Base-by-base conservation (phyloP, 2,888 invertebrate species). In the Aporophyla lueneburgensis region DNA sequence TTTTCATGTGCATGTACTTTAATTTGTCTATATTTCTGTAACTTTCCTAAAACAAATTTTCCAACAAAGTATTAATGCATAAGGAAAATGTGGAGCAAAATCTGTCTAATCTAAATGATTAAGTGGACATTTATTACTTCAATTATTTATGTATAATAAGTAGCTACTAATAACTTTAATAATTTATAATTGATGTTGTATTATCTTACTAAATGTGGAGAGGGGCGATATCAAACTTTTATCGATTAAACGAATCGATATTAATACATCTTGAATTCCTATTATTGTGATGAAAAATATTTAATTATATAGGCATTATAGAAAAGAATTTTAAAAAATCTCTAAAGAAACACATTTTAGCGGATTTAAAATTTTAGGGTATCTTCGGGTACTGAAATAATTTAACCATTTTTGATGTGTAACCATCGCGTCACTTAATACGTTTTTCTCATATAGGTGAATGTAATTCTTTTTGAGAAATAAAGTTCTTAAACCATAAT, bases 141-240 rank as follows among this genome's bases (percentile, higher is more conserved):
- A 49, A 71, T 71, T 74, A 74, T 74, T 71, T 61, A 83, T 71
- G 21, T 59, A 21, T 62, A 56, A 56, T 63, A 63, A 67, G 62
- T 9, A n/a, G n/a, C n/a, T n/a, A 66, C 74, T 78, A 62, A 66
- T 62, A 74, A 74, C 63, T 63, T 56, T 76, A 67, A 73, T 76
- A 77, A 78, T 78, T 54, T 51, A 65, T 69, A 24, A 59, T 33
- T 59, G 19, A 66, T 54, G 51, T 40, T 46, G 43, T 54, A 16
- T 27, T 84, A 86, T 84, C 79, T 71, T 76, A 84, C 74, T 69
- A 74, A 74, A 86, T 88, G 14, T 46, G 76, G 65, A 33, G 65
- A 56, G 51, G 69, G 49, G 14, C 16, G 6, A 61, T 21, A 7
- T 46, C 6, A 0, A 72, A 19, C 6, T 46, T 51, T 67, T 21